Conservation (phyloP, 1,140 invertebrate species). For the Drosophila jambulina region DNA sequence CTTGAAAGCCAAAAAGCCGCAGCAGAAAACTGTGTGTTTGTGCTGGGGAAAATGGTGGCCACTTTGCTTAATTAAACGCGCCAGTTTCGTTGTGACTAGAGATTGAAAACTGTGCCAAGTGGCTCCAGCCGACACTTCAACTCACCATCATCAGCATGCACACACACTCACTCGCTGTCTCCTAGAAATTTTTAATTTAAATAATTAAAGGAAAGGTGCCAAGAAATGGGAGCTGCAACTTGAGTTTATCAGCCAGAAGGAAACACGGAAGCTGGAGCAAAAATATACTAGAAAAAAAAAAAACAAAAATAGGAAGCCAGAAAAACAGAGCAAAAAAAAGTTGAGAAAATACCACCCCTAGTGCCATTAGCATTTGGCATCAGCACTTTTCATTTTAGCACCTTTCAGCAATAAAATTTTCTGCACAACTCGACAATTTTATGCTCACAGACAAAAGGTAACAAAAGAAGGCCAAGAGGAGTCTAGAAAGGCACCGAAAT, state of each 20-base stretch:
- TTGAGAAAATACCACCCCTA: constrained; percentile 15
- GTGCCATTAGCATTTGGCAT: constrained; percentile 59
- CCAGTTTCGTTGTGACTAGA: constrained; percentile 59
- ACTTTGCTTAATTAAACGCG: constrained; percentile 83
- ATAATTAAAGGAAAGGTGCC: constrained; percentile 72
- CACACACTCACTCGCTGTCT: constrained; percentile 22
- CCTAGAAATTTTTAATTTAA: constrained; percentile 76
- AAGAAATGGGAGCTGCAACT: constrained; percentile 23
- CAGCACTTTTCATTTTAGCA: constrained; percentile 83
- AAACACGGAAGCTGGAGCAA: constrained; percentile 13
- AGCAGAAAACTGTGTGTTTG: constrained; percentile 5
- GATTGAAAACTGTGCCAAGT: constrained; percentile 82
- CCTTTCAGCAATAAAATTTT: constrained; percentile 83
- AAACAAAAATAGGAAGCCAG: not conserved
- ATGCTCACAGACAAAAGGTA: constrained; percentile 71
- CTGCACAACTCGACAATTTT: constrained; percentile 79
- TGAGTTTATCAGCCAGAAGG: constrained; percentile 27
- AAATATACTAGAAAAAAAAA: not conserved
- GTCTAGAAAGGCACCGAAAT: constrained; percentile 4
- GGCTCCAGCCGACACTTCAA: constrained; percentile 51
- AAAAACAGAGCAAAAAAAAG: not conserved
- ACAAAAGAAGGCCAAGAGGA: constrained; percentile 38
- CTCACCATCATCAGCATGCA: constrained; percentile 2
- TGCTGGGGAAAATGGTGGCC: constrained; percentile 56
- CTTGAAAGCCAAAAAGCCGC: constrained; percentile 56